phyloP scores from a whole-genome alignment of 92 coral and sea anemone species.

The Porites divaricata region DNA sequence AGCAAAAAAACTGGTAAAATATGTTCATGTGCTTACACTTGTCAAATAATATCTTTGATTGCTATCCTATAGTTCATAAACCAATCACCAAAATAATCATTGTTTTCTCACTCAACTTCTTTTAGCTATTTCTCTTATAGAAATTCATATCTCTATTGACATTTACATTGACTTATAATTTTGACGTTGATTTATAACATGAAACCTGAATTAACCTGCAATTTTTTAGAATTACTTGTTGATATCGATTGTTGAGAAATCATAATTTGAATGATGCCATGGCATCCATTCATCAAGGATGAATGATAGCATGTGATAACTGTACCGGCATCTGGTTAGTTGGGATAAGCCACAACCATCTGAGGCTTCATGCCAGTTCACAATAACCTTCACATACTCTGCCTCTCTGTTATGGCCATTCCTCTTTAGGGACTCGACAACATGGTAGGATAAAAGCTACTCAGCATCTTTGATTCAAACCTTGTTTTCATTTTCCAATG shows the following conservation, averaged over 20 bases:
- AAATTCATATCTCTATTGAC: neutral
- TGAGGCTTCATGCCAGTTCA: slow-evolving; percentile 72
- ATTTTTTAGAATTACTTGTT: neutral
- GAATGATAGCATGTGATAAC: neutral
- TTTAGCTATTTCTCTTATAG: neutral
- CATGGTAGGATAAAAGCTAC: slow-evolving; percentile 54
- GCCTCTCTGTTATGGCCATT: slow-evolving; percentile 68
- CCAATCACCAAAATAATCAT: neutral
- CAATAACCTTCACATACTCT: slow-evolving; percentile 40
- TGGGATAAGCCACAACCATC: slow-evolving; percentile 71
- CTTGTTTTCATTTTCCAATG: slow-evolving; percentile 64
- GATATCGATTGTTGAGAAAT: slow-evolving; percentile 6
- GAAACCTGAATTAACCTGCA: neutral
- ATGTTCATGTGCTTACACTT: too few relatives aligned
- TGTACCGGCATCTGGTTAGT: neutral
- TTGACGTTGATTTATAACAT: neutral
- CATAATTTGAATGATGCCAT: neutral
- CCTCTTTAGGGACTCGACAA: slow-evolving; percentile 26
- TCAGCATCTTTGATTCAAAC: slow-evolving; percentile 63
- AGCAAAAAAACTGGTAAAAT: too few relatives aligned
- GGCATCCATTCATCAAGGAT: slow-evolving; percentile 24
- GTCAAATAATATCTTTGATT: too few relatives aligned
- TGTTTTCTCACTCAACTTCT: too few relatives aligned
- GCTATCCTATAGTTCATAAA: too few relatives aligned
- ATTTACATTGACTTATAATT: too few relatives aligned